Conservation (phyloP, 2,888 invertebrate species). For the Lutraria lutraria region DNA sequence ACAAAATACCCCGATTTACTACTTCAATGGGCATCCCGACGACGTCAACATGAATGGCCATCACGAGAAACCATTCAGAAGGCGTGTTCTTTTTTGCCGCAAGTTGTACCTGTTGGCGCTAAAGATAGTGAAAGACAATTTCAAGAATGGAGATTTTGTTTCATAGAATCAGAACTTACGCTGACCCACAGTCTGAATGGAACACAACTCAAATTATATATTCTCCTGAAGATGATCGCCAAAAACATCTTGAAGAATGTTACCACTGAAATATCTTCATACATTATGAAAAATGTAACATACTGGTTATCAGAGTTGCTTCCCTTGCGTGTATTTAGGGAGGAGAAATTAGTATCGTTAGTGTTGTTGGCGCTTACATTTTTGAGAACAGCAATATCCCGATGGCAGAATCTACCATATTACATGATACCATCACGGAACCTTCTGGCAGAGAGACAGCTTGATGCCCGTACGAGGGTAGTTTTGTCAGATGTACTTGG, state of each 20-base stretch:
- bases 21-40: not conserved
- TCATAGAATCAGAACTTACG: conserved; percentile 24
- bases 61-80: not conserved
- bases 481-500: not conserved
- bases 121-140: conserved; percentile 19
- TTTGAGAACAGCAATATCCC: not conserved
- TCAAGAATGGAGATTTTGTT: conserved; percentile 35
- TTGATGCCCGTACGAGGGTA: not conserved
- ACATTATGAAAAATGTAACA: conserved; percentile 30
- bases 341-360: not conserved
- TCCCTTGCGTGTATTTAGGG: not conserved
- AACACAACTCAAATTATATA: conserved; percentile 25
- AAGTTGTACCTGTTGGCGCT: conserved; percentile 29
- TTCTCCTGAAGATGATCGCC: conserved; percentile 26
- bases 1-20: not conserved
- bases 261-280: conserved; percentile 27
- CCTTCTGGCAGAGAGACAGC: conserved; percentile 15
- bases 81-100: not conserved
- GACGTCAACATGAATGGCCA: conserved; percentile 12
- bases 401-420: conserved; percentile 14
- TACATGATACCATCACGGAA: conserved; percentile 26
- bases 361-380: not conserved
- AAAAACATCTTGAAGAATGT: not conserved
- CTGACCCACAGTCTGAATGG: conserved; percentile 10
- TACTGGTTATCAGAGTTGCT: conserved; percentile 30